A percentile compares a stretch with the other conserved stretches of the same genome.
These are phyloP conservation scores for Melanchra persicariae DNA, from an alignment of 2,888 invertebrate genomes.

Conservation along the genomic window DNA sequence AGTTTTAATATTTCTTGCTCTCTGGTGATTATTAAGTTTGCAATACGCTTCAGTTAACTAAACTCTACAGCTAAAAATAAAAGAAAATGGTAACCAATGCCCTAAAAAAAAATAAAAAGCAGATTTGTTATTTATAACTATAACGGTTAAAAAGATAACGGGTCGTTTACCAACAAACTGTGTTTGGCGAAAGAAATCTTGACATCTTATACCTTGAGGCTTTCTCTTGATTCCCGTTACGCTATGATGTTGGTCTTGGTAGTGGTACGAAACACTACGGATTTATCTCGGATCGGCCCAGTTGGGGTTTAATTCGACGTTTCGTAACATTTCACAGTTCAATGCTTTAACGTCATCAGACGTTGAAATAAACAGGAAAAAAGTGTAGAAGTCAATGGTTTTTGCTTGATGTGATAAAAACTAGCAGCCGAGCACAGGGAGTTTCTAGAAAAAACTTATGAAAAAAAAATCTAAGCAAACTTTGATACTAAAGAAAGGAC, in stretches of 20 bases:
- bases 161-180: slow-evolving; percentile 52
- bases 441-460: slow-evolving; percentile 5
- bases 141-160: slow-evolving; percentile 62
- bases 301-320: slow-evolving; percentile 49
- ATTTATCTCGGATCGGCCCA: slow-evolving; percentile 61
- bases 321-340: slow-evolving; percentile 61
- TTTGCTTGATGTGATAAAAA: slow-evolving; percentile 25
- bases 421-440: background rate
- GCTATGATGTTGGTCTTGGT: slow-evolving; percentile 43
- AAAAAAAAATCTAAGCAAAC: background rate
- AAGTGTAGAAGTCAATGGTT: slow-evolving; percentile 14
- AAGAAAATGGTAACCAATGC: slow-evolving; percentile 2
- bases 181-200: slow-evolving; percentile 60
- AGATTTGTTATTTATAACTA: slow-evolving; percentile 31
- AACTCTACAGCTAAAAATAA: slow-evolving; percentile 1
- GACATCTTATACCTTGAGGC: slow-evolving; percentile 47
- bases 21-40: background rate
- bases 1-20: background rate
- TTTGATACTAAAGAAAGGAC: too few relatives aligned
- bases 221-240: slow-evolving; percentile 69
- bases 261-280: slow-evolving; percentile 40
- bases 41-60: background rate
- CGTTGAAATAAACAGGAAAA: slow-evolving; percentile 36
- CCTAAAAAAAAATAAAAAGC: slow-evolving; percentile 37
- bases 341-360: slow-evolving; percentile 38